Base-by-base conservation (phyloP, 2,113 vertebrate genomes). In the Rhadina sibilatrix region DNA sequence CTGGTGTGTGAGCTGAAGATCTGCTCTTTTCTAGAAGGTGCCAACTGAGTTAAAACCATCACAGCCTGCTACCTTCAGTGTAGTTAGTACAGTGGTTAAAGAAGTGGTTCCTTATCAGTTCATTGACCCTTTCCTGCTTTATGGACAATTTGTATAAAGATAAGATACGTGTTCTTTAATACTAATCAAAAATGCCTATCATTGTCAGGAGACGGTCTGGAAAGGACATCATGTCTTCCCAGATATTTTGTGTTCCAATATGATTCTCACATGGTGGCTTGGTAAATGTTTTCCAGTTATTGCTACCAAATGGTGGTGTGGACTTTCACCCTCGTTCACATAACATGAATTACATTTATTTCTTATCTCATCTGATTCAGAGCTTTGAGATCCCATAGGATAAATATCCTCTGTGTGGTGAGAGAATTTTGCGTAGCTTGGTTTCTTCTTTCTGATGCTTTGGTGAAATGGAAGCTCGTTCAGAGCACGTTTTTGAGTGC, bases 321-420 rank as follows among this genome's bases (percentile, higher is more conserved):
- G 87, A 63, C 83, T 92, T 93, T 86, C 40, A 78, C 63, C 61
- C 44, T 81, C 37, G 24, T 90, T 72, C 56, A 61, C 44, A 12
- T 91, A 86, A 77, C 44, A 15, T 61, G 49, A 74, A 74, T 96
- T 93, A 83, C 83, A 35, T 90, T 57, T 30, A 10, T 42, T 95
- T 96, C 56, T 87, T 66, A 81, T 87, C 56, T 69, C 9, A 3
- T 87, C 52, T 95, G 93, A 70, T 53, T 96, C 69, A 89, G 78
- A 90, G 40, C 35, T 61, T 91, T 94, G 87, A 68, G 60, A 69
- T 93, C 82, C 69, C 40, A 13, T 9, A 76, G 74, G n/a, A 93
- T 94, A 89, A 96, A 75, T 49, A 37, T 79, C 23, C 22, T 69
- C 15, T 71, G 15, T 40, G 44, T n/a, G 23, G 44, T 80, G 50